phyloP scores from a whole-genome alignment of 2,888 invertebrate genomes.

The Erebia palarica region DNA sequence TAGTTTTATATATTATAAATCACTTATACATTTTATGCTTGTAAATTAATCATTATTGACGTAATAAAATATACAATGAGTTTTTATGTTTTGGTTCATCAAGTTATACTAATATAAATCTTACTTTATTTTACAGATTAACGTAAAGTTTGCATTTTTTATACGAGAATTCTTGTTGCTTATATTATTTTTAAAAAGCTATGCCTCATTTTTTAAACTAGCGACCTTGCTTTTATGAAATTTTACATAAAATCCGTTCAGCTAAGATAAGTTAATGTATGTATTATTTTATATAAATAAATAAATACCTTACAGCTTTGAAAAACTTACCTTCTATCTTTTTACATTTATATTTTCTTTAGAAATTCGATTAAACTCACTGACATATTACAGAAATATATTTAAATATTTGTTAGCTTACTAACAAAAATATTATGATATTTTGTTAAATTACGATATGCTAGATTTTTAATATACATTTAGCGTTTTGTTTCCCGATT shows the following conservation, averaged over 20 bases:
- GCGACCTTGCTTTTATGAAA: neutral
- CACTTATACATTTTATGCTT: neutral
- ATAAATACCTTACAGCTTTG: neutral
- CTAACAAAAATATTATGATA: slow-evolving; percentile 12
- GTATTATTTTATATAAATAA: too few relatives aligned
- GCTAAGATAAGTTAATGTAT: neutral
- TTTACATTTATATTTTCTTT: neutral
- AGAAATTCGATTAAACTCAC: neutral
- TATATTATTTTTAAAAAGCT: too few relatives aligned
- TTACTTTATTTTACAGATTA: too few relatives aligned
- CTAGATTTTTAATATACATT: slow-evolving; percentile 68
- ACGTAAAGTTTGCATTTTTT: neutral
- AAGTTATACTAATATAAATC: neutral
- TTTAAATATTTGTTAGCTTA: slow-evolving; percentile 7
- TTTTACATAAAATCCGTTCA: neutral
- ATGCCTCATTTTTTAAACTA: too few relatives aligned
- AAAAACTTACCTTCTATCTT: too few relatives aligned
- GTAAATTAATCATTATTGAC: neutral
- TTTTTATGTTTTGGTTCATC: neutral
- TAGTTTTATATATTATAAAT: neutral
- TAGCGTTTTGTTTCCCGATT: slow-evolving; percentile 81
- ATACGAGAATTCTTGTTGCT: neutral
- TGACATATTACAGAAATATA: neutral
- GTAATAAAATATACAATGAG: slow-evolving; percentile 15
- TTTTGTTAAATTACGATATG: slow-evolving; percentile 58